Percentiles rank a stretch among this genome's conserved stretches.
These are phyloP conservation scores for Epinotia bilunana DNA, from an alignment of 2,888 invertebrate species.

Conservation along the genomic window DNA sequence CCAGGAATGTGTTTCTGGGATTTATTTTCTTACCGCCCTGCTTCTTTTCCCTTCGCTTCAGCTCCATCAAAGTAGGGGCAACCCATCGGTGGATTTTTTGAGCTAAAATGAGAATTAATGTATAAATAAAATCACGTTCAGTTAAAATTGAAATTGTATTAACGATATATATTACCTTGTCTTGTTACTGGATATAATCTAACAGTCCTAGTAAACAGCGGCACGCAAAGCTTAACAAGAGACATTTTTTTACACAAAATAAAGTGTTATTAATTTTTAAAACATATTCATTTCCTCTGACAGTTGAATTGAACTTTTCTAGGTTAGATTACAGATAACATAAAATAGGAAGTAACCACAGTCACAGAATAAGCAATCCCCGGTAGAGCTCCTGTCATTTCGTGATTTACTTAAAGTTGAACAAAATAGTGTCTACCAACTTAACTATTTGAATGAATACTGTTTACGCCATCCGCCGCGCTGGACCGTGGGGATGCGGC, in stretches of 20 bases:
- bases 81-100: conserved; percentile 86
- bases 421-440: background rate
- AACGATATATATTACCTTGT: conserved; percentile 59
- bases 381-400: background rate
- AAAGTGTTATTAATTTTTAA: conserved; percentile 14
- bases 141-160: background rate
- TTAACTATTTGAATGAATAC: background rate
- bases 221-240: conserved; percentile 65
- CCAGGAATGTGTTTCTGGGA: conserved; percentile 87
- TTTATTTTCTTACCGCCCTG: conserved; percentile 82
- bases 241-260: conserved; percentile 59
- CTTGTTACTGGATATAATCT: conserved; percentile 58
- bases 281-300: conserved; percentile 23
- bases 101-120: conserved; percentile 54
- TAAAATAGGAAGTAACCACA: background rate
- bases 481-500: too few relatives aligned
- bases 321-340: conserved; percentile 40
- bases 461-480: too few relatives aligned
- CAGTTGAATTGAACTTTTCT: conserved; percentile 9
- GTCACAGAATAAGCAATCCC: too few relatives aligned
- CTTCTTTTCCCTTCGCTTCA: conserved; percentile 85
- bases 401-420: too few relatives aligned
- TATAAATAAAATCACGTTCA: background rate
- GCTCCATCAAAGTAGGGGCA: conserved; percentile 86
- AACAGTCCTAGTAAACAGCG: conserved; percentile 59